A percentile compares a stretch with the other conserved stretches of the same genome.
Evolutionary conservation across 2,888 invertebrate species (phyloP).

Genomic region (Chrysolina haemoptera): DNA sequence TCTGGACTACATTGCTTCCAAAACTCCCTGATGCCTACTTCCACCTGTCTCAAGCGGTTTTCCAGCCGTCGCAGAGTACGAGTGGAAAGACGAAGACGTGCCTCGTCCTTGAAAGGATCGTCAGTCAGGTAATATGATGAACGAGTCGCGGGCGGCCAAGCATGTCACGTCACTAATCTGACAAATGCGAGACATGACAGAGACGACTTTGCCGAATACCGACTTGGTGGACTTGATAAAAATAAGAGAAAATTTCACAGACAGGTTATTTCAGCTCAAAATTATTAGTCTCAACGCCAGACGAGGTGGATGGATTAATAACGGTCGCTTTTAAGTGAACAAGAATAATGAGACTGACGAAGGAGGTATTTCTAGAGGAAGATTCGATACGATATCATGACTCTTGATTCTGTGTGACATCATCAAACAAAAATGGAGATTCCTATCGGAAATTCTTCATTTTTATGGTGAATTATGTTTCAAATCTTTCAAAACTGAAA

Average conservation of each 20-base stretch:
- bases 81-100: conserved; percentile 4
- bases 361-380: conserved; percentile 8
- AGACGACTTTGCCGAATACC: conserved; percentile 50
- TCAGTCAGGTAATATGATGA: conserved; percentile 65
- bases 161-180: conserved; percentile 66
- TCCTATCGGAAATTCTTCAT: no score
- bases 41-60: conserved; percentile 11
- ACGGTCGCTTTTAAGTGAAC: conserved; percentile 17
- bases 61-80: conserved; percentile 2
- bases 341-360: conserved; percentile 7
- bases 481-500: no score
- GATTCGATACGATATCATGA: neutral
- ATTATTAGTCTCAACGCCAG: conserved; percentile 30
- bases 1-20: neutral
- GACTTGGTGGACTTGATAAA: conserved; percentile 36
- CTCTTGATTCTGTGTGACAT: no score
- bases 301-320: conserved; percentile 38
- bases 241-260: conserved; percentile 40
- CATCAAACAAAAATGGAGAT: no score
- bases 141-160: conserved; percentile 64
- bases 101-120: conserved; percentile 19
- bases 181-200: conserved; percentile 63
- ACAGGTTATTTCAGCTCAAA: conserved; percentile 40
- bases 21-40: neutral
- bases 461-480: no score